These are phyloP conservation scores for Oxytorus armatus DNA, from an alignment of 2,888 invertebrate species.

Conservation along the genomic window DNA sequence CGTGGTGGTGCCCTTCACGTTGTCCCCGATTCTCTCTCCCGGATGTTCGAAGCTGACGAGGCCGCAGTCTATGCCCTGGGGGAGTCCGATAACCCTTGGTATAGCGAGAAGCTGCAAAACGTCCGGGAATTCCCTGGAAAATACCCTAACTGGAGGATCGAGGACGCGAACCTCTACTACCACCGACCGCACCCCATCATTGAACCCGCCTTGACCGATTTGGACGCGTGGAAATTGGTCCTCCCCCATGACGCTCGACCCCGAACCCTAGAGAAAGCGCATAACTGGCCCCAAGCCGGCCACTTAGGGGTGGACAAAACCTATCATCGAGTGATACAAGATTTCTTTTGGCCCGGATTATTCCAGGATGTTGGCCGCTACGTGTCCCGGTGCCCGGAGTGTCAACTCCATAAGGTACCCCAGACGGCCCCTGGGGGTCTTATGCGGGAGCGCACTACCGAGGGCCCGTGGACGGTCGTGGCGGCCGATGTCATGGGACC, in stretches of 20 bases:
- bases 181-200: conserved; percentile 9
- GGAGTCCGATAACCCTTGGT: not conserved
- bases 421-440: too few relatives aligned
- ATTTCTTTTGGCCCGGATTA: conserved; percentile 71
- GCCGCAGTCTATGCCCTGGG: not conserved
- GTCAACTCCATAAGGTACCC: too few relatives aligned
- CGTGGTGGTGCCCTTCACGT: too few relatives aligned
- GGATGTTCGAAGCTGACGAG: conserved; percentile 22
- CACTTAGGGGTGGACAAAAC: conserved; percentile 66
- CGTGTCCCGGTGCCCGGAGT: conserved; percentile 66
- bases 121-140: conserved; percentile 33
- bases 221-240: conserved; percentile 67
- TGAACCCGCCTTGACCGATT: conserved; percentile 44
- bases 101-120: too few relatives aligned
- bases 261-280: conserved; percentile 64
- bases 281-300: conserved; percentile 69
- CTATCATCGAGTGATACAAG: conserved; percentile 34
- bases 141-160: conserved; percentile 50
- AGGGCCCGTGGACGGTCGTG: conserved; percentile 50
- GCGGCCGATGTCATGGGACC: conserved; percentile 70
- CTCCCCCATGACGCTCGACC: conserved; percentile 57
- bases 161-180: conserved; percentile 44
- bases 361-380: conserved; percentile 66
- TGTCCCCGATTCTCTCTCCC: conserved; percentile 20
- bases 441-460: conserved; percentile 66